Base-by-base conservation (phyloP, 2,888 invertebrate species). In the Habroteleia sp. region DNA sequence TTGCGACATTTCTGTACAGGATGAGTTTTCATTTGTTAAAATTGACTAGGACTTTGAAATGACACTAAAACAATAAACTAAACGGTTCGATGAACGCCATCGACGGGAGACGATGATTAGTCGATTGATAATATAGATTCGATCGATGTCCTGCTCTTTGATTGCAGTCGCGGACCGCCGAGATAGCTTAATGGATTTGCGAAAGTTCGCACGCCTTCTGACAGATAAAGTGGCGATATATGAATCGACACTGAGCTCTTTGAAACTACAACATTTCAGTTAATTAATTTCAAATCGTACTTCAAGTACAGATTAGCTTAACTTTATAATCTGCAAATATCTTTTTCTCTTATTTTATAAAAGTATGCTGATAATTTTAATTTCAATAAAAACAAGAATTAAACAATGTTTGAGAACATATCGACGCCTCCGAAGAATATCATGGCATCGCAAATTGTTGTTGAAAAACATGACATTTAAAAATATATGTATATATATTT, bases 91-190 rank as follows among this genome's bases (percentile, higher is more conserved):
- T 65, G 65, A 20, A 48, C 20, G 41, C 25, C 13, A 23, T 50
- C 29, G 29, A 60, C 20, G 37, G 25, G 58, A 54, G 44, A 46
- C 48, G 31, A 14, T 33, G 44, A 63, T 82, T 81, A 93, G 87
- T 94, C 93, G 84, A 94, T 85, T 13, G 93, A 94, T 78, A 93
- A 83, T 78, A 93, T 89, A 74, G 93, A 93, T 85, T 93, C 93
- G 81, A 92, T 89, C 84, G 93, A 93, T 80, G 90, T 90, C 82
- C 91, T 89, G 81, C 90, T 90, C 79, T 86, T 88, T 37, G 85
- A 87, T n/a, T 81, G 83, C 52, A 93, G 84, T 77, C 90, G 89
- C 7, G 93, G 92, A 60, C 93, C 93, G 72, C 93, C 93, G 80
- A 94, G 89, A 87, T 93, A 93, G 87, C 93, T 93, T 81, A 93